These are phyloP conservation scores for Chironomus tentans DNA, from an alignment of 2,888 invertebrate species.

Conservation along the genomic window DNA sequence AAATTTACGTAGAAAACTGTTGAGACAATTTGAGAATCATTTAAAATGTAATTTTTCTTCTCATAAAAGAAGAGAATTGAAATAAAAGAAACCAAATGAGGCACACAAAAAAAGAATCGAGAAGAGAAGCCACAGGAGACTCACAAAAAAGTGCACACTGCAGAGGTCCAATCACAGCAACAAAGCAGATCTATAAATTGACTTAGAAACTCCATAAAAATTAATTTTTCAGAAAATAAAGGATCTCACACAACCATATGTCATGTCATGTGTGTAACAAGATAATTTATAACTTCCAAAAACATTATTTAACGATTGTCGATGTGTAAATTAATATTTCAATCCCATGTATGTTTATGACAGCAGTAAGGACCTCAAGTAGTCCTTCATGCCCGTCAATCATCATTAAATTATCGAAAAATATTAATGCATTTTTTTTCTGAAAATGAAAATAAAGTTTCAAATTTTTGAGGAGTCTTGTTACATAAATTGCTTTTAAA, in stretches of 20 bases:
- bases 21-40: not conserved
- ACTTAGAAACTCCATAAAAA: not conserved
- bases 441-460: not conserved
- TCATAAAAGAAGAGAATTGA: not conserved
- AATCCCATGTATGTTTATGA: too few species aligned
- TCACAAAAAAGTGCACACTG: constrained; percentile 2
- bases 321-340: constrained; percentile 12
- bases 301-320: constrained; percentile 6
- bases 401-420: not conserved
- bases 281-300: constrained; percentile 20
- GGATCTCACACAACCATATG: not conserved
- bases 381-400: not conserved
- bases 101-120: not conserved
- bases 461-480: not conserved
- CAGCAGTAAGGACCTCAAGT: too few species aligned
- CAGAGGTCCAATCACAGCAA: not conserved
- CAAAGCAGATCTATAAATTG: not conserved
- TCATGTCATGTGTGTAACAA: not conserved
- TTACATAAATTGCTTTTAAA: not conserved
- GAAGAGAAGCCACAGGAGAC: constrained; percentile 3
- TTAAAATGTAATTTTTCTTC: not conserved
- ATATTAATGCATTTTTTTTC: not conserved
- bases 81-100: too few species aligned
- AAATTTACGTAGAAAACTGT: not conserved
- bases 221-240: not conserved